A percentile compares a stretch with the other conserved stretches of the same genome.
Evolutionary conservation across 2,797 vertebrate genomes (phyloP).

Genomic region (Lepilemur ruficaudatus): DNA sequence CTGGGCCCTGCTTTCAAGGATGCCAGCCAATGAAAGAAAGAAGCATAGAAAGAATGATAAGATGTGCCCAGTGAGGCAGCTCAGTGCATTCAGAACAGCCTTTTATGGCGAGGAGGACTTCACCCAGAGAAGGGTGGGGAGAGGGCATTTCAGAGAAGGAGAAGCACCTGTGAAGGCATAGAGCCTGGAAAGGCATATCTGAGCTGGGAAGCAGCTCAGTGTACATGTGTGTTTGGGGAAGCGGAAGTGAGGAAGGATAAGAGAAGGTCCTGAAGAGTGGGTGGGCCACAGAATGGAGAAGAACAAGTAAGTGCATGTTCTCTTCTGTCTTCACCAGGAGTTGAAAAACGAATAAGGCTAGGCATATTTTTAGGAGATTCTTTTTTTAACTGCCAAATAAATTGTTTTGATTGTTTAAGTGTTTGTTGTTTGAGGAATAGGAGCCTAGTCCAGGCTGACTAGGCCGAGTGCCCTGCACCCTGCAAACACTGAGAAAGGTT

Average conservation of each 20-base stretch:
- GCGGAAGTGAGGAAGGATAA: background rate
- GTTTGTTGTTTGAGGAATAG: conserved; percentile 28
- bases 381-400: conserved; percentile 47
- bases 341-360: background rate
- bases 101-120: background rate
- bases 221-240: background rate
- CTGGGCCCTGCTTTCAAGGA: background rate
- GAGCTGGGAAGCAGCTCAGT: background rate
- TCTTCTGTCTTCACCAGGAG: background rate
- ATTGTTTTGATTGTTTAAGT: conserved; percentile 13
- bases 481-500: conserved; percentile 42
- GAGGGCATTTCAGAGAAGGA: background rate
- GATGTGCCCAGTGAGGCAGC: background rate
- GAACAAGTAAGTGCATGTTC: background rate
- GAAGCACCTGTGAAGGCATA: background rate
- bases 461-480: background rate
- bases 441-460: background rate
- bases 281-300: background rate
- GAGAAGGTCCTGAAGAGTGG: background rate
- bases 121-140: background rate
- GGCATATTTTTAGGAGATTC: background rate
- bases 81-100: background rate
- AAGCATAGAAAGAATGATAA: background rate
- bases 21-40: background rate
- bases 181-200: background rate